Evolutionary conservation across 2,113 vertebrate species (phyloP), one percentile per base, ranked within the genome.

Genomic region (Mandrillus leucophaeus): DNA sequence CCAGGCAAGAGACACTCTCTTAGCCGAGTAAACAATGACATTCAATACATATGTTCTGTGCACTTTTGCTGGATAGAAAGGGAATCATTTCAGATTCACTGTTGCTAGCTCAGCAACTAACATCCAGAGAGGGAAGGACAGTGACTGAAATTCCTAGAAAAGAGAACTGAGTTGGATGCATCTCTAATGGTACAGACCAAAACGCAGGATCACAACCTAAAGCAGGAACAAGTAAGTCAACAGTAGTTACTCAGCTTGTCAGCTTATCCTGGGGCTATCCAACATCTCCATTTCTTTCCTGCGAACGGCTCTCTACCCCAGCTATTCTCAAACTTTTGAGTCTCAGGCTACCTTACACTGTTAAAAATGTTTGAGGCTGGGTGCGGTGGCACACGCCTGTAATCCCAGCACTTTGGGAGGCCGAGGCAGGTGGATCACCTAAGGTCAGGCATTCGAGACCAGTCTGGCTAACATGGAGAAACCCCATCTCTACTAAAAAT

Each of bases 11-110:
- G 43, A 81, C 50, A 27, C 25, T 59, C 66, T 86, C 55, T 30
- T 66, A 17, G 48, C 30, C 76, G 81, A 92, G 89, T 68, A 91
- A 91, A 95, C 83, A 90, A 72, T 75, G 57, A 76, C 70, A 90
- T 61, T 91, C 83, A 72, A 96, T 64, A 92, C 52, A 57, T 25
- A 38, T 43, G 61, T 78, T 94, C 79, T n/a, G 27, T 35, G 25
- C 61, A 57, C 27, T 64, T 84, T 70, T 66, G n/a, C 70, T 93
- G 48, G 38, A 79, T 6, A 50, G 81, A 52, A 55, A 59, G 55
- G 32, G 80, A 93, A 90, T 80, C 27, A 89, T 86, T 95, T 96
- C 50, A 30, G 70, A 40, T 83, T 84, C 38, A 64, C 52, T 38
- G 8, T n/a, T 84, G 17, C 14, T 72, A 38, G 72, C 40, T 79